Conservation (phyloP, 2,888 invertebrate genomes). For the Nemoura dubitans region DNA sequence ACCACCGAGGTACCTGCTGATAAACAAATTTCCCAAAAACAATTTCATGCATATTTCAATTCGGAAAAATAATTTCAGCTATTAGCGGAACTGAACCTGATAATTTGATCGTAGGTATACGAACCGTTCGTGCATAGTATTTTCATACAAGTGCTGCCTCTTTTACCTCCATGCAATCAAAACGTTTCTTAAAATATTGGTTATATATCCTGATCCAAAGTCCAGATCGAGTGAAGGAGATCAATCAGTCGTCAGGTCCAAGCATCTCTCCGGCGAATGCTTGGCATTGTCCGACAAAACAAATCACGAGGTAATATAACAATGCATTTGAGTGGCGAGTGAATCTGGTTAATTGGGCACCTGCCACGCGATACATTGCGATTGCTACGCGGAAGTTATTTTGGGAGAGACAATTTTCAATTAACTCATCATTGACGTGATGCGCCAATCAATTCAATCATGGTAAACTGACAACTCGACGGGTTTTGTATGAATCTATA, state of each 20-base stretch:
- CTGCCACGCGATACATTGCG: not conserved
- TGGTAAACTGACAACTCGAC: not conserved
- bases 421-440: not conserved
- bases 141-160: not conserved
- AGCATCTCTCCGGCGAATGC: not conserved
- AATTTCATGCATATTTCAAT: not conserved
- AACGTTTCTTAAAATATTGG: not conserved
- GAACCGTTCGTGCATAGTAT: not conserved
- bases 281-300: not conserved
- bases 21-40: not conserved
- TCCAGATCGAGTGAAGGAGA: not conserved
- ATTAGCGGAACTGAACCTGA: not conserved
- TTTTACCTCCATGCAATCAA: not conserved
- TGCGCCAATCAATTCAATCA: not conserved
- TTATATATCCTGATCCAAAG: not conserved
- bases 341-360: not conserved
- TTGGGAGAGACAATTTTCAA: not conserved
- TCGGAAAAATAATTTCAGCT: not conserved
- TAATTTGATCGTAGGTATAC: not conserved
- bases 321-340: not conserved
- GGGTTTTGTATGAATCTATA: not conserved
- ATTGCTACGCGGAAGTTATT: slow-evolving; percentile 2
- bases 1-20: not conserved
- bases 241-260: not conserved
- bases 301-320: not conserved